Evolutionary conservation across 1,140 invertebrate species (phyloP).

Genomic region (Micrasema minimum): DNA sequence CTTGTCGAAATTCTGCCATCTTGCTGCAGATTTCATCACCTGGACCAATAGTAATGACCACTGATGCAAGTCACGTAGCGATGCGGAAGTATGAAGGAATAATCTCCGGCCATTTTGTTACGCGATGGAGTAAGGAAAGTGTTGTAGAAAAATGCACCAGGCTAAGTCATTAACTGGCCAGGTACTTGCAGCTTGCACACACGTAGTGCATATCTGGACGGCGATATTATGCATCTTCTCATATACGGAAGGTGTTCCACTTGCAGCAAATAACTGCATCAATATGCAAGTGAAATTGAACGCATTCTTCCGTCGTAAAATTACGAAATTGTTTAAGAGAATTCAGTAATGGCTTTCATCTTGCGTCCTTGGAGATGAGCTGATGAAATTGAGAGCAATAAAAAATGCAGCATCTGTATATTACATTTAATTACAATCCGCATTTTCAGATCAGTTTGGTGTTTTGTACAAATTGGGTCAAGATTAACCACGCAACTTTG

Average conservation of each 20-base stretch:
- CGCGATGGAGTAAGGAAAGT: slow-evolving; percentile 24
- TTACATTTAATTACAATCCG: too few relatives aligned
- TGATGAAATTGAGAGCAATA: too few relatives aligned
- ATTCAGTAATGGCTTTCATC: too few relatives aligned
- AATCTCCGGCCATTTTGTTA: not conserved
- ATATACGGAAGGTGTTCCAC: slow-evolving; percentile 7
- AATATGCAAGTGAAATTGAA: too few relatives aligned
- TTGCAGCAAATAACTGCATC: too few relatives aligned
- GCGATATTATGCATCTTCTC: slow-evolving; percentile 12
- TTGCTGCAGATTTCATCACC: not conserved
- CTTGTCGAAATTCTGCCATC: not conserved
- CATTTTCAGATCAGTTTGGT: too few relatives aligned
- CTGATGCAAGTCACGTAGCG: slow-evolving; percentile 8
- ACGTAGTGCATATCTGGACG: slow-evolving; percentile 9
- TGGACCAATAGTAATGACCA: slow-evolving; percentile 18
- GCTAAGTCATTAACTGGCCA: not conserved
- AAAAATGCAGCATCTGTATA: too few relatives aligned
- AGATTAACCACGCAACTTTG: too few relatives aligned
- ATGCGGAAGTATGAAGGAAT: slow-evolving; percentile 11
- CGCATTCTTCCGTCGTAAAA: too few relatives aligned
- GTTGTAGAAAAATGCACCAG: slow-evolving; percentile 31
- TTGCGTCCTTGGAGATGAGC: too few relatives aligned
- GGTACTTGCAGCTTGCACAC: not conserved
- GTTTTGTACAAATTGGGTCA: too few relatives aligned
- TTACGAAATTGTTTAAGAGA: too few relatives aligned